phyloP scores from a whole-genome alignment of 2,113 vertebrate genomes.

The Catharus fuscescens region DNA sequence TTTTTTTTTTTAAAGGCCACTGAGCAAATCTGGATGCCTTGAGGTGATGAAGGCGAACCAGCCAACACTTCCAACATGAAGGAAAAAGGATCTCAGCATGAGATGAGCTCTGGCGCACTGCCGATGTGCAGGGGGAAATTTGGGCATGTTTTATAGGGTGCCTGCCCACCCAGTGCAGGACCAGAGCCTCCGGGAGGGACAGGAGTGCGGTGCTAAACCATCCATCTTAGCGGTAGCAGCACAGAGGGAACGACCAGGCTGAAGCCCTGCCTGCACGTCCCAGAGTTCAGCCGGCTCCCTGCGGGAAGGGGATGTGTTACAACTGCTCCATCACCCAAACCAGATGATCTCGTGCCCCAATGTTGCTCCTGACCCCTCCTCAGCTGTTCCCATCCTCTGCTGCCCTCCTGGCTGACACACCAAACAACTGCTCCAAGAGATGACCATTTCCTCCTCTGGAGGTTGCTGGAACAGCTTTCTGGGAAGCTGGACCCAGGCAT shows the following conservation, averaged over 20 bases:
- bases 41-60: conserved; percentile 34
- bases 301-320: background rate
- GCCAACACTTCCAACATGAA: background rate
- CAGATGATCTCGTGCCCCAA: accelerated
- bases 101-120: accelerated
- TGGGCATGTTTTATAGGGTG: background rate
- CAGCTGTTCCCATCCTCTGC: background rate
- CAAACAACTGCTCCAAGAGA: background rate
- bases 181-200: accelerated
- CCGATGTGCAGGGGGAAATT: accelerated
- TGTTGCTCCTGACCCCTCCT: background rate
- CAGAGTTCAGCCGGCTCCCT: background rate
- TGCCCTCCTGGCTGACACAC: background rate
- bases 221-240: background rate
- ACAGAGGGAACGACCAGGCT: background rate
- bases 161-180: accelerated
- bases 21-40: conserved; percentile 70
- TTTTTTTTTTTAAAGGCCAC: conserved; percentile 43
- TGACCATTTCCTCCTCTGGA: background rate
- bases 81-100: background rate
- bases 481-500: background rate
- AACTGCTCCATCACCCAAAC: background rate
- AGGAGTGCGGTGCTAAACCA: background rate
- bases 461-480: background rate
- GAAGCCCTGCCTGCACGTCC: background rate